Evolutionary conservation across 2,888 invertebrate species (phyloP), one percentile per base, ranked within the genome.

Genomic region (Timandra comae): DNA sequence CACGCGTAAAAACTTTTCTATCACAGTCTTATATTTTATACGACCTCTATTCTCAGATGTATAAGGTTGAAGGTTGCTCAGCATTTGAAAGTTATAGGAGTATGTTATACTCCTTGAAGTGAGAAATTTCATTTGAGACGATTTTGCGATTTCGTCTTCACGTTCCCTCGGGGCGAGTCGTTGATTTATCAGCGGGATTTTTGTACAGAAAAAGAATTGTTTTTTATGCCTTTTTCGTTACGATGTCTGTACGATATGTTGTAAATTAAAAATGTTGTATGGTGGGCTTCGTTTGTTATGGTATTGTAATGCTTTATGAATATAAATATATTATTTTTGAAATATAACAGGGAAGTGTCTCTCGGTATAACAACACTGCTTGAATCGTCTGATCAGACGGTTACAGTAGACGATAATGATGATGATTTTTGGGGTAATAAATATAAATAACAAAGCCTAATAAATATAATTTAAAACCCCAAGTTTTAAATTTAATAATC

Each of bases 91-190:
- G n/a, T n/a, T 49, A 58, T 59, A 57, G 60, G 48, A 66, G 69
- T 66, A 65, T 66, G 67, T 66, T 71, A 64, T 67, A 65, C 49
- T 67, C 56, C 60, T 62, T 54, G 66, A 62, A 71, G 77, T 76
- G 67, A 71, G 76, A 81, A 81, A 82, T 80, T 82, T 82, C 76
- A 80, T 82, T 81, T 80, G 76, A 69, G 78, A 74, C 75, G 72
- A 77, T 78, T 80, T 70, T 65, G 68, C 75, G 77, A 81, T 75
- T 76, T 72, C 61, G 57, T 56, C 51, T 56, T 47, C 66, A 60
- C 53, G 63, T 64, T 62, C 73, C 78, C 74, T 52, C 12, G 57
- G 64, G 78, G 65, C 42, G 50, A 52, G 39, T 54, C 61, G 72
- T 73, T 80, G 81, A 81, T 80, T 82, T 82, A 79, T 77, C 63